Evolutionary conservation across 2,113 vertebrate genomes (phyloP), one percentile per base, ranked within the genome.

Genomic region (human): DNA sequence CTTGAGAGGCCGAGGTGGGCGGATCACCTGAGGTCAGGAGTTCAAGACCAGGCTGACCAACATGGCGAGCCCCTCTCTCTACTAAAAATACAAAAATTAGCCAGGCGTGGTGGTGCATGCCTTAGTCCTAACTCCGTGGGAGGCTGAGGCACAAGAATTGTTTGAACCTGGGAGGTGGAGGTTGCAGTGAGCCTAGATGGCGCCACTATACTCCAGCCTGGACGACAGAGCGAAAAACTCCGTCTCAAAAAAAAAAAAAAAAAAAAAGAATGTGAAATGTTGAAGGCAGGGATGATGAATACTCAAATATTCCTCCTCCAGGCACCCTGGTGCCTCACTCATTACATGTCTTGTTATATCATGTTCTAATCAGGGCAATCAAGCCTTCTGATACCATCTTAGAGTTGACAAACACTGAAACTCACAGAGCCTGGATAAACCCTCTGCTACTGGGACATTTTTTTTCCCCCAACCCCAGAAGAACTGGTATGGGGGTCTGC

Each of bases 381-480:
- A 81, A 59, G 52, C 78, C 45, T 66, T 90, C 22, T 45, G n/a
- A 82, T 89, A 72, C 5, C 23, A 73, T 86, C 73, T 83, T 64
- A 66, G 55, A 92, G 48, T 35, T 92, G 59, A 89, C 95, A 93
- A 94, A 93, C 45, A 50, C 35, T 66, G 84, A 89, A 81, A 92
- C 68, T 93, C 30, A 64, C 16, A 79, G 87, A 73, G 40, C 16
- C 45, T 78, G 55, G 32, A 50, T 73, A 90, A 85, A 82, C 22
- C 30, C 64, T 48, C 86, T 66, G 22, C 89, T 86, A 82, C 45
- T 78, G 48, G 81, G n/a, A 50, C 88, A 23, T 79, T 70, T n/a
- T 40, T 48, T 80, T 61, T 6, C 61, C 87, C 87, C 40, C 61
- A 96, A 30, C 61, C 52, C 64, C 48, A 32, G 30, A 89, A 76